phyloP scores from a whole-genome alignment of 2,797 vertebrate species.

The Acridotheres tristis region DNA sequence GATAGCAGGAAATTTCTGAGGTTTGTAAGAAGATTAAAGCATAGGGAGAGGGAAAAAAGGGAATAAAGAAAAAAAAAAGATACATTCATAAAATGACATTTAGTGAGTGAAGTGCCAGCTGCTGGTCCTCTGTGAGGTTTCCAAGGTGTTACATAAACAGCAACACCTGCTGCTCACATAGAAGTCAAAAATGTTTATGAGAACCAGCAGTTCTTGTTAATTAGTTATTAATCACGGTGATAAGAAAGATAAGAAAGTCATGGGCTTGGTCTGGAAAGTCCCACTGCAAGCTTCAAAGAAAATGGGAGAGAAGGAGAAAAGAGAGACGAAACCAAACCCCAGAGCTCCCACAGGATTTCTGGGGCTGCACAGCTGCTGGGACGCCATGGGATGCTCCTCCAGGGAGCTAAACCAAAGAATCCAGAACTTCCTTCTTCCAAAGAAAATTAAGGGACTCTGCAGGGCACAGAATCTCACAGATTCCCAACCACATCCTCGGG shows the following conservation, averaged over 20 bases:
- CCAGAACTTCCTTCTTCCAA: not conserved
- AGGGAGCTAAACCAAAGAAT: not conserved
- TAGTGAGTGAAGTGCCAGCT: not conserved
- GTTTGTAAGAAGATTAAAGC: not conserved
- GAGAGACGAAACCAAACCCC: not conserved
- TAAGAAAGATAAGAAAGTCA: slow-evolving; percentile 8
- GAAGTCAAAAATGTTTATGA: not conserved
- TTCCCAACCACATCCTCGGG: rapidly evolving
- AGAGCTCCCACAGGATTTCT: not conserved
- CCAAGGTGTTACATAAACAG: not conserved
- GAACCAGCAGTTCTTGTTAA: not conserved
- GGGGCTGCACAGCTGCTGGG: not conserved
- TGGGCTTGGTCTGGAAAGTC: not conserved
- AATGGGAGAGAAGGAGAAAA: not conserved
- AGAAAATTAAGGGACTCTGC: not conserved
- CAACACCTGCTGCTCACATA: not conserved
- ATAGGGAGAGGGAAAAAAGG: not conserved
- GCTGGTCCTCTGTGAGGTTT: not conserved
- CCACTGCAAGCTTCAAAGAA: not conserved
- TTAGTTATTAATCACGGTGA: not conserved
- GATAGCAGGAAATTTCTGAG: not conserved
- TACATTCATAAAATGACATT: not conserved
- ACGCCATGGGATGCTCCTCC: not conserved
- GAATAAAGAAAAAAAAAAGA: not conserved
- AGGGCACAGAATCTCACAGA: rapidly evolving